These are phyloP conservation scores for Thymelicus lineola DNA, from an alignment of 2,888 invertebrate species.

Conservation along the genomic window DNA sequence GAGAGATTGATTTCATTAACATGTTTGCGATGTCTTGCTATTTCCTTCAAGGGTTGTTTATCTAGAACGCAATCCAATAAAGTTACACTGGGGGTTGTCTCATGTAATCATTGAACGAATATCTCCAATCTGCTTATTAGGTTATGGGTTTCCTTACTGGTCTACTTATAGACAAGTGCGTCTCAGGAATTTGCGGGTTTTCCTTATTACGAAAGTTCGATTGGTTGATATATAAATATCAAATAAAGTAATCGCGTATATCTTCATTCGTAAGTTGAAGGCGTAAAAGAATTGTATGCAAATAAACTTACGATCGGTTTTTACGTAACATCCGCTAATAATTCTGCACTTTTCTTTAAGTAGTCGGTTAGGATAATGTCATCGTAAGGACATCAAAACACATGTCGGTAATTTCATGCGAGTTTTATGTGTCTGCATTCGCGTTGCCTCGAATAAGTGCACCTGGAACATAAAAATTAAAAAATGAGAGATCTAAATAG, in stretches of 20 bases:
- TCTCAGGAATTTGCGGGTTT: slow-evolving; percentile 12
- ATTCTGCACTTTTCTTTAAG: slow-evolving; percentile 17
- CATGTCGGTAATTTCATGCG: slow-evolving; percentile 24
- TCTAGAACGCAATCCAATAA: slow-evolving; percentile 49
- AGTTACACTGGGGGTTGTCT: slow-evolving; percentile 43
- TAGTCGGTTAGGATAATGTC: slow-evolving; percentile 27
- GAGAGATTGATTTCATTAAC: slow-evolving; percentile 65
- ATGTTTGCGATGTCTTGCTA: slow-evolving; percentile 51
- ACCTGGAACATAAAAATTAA: slow-evolving; percentile 28
- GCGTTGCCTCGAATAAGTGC: slow-evolving; percentile 8
- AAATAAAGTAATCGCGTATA: background rate
- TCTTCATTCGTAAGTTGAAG: background rate
- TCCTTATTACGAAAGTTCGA: slow-evolving; percentile 13
- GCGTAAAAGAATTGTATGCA: slow-evolving; percentile 15
- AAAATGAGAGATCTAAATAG: background rate
- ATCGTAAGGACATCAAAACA: slow-evolving; percentile 19
- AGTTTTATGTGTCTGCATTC: slow-evolving; percentile 26
- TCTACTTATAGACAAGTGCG: slow-evolving; percentile 25
- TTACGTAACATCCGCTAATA: slow-evolving; percentile 26
- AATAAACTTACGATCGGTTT: slow-evolving; percentile 1
- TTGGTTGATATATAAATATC: background rate
- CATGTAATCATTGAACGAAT: slow-evolving; percentile 44
- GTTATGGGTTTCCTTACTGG: slow-evolving; percentile 30
- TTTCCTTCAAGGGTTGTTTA: slow-evolving; percentile 51
- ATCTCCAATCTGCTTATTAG: slow-evolving; percentile 39